A percentile compares a stretch with the other conserved stretches of the same genome.
phyloP scores from a whole-genome alignment of 2,888 invertebrate species.

The Dynastes maya region DNA sequence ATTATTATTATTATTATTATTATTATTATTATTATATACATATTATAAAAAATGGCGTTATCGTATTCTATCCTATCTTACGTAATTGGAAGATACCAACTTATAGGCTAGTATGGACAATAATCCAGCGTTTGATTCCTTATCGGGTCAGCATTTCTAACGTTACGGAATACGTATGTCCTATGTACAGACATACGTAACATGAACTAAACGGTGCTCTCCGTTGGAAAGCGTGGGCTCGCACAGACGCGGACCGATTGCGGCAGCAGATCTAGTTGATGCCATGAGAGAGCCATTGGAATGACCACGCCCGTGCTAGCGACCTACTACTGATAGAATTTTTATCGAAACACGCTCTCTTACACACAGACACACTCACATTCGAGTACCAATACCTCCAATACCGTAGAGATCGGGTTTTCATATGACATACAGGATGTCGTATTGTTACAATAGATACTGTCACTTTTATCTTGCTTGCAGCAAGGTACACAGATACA shows the following conservation, averaged over 20 bases:
- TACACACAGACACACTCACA: neutral
- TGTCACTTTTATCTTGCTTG: slow-evolving; percentile 38
- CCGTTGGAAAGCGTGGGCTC: neutral
- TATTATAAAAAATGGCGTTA: no score
- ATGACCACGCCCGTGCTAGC: slow-evolving; percentile 35
- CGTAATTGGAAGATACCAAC: no score
- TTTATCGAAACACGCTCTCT: slow-evolving; percentile 20
- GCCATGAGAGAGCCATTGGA: slow-evolving; percentile 48
- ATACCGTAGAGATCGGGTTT: neutral
- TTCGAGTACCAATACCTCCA: neutral
- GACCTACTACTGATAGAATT: slow-evolving; percentile 40
- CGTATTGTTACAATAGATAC: slow-evolving; percentile 43
- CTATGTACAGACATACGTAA: no score
- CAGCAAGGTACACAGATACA: neutral
- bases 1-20: no score
- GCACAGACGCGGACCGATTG: neutral
- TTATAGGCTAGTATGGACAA: no score
- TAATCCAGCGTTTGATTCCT: no score
- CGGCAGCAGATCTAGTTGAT: slow-evolving; percentile 51
- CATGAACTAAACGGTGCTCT: no score
- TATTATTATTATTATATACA: no score
- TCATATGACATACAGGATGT: slow-evolving; percentile 43
- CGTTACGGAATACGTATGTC: no score
- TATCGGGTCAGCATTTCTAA: no score
- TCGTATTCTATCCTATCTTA: no score